A percentile compares a stretch with the other conserved stretches of the same genome.
phyloP scores from a whole-genome alignment of 2,888 invertebrate species.

The Drosophila borborema region DNA sequence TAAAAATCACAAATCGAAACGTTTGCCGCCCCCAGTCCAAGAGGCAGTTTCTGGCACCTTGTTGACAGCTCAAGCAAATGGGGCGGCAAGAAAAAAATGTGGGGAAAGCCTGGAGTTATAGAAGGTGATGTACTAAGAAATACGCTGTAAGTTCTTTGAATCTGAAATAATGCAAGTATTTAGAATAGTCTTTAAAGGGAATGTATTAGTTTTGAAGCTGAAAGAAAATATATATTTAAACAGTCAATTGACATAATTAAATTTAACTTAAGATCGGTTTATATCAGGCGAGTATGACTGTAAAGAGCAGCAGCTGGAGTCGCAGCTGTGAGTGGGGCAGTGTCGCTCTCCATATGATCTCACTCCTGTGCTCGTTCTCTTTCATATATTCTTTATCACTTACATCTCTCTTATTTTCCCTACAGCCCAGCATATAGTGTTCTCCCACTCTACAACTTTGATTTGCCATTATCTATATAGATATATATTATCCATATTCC shows the following conservation, averaged over 20 bases:
- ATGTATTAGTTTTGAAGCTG: background rate
- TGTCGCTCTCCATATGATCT: no score
- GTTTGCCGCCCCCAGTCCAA: background rate
- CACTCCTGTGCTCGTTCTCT: no score
- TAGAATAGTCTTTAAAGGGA: background rate
- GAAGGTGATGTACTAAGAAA: background rate
- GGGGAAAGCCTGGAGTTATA: background rate
- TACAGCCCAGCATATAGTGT: background rate
- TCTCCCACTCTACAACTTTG: background rate
- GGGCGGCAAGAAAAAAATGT: background rate
- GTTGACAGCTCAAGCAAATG: constrained; percentile 48
- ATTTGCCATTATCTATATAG: background rate
- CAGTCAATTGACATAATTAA: no score
- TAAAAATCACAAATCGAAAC: constrained; percentile 61
- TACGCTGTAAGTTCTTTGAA: constrained; percentile 11
- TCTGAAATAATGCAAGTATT: background rate
- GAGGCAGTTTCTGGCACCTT: constrained; percentile 19
- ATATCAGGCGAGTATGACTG: no score
- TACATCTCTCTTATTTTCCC: no score
- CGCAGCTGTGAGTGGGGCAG: no score
- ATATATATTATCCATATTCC: background rate
- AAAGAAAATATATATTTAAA: no score
- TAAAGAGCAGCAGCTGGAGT: no score
- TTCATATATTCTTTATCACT: background rate
- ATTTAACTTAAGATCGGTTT: no score